Evolutionary conservation across 2,113 vertebrate species (phyloP).

Genomic region (Cichladusa arquata): DNA sequence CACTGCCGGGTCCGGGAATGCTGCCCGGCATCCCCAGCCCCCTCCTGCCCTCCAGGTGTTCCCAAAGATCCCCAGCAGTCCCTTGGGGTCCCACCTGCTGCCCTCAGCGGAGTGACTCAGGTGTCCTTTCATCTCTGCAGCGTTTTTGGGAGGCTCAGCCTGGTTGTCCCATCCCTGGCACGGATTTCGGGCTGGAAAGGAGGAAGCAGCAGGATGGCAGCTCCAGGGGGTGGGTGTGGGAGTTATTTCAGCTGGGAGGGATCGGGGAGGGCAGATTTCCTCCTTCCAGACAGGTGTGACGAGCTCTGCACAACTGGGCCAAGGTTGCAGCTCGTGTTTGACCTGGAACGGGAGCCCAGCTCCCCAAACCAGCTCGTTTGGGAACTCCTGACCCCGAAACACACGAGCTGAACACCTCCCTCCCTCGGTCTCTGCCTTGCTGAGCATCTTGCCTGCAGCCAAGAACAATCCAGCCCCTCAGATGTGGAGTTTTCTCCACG

Average conservation of each 20-base stretch:
- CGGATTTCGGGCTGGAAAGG: rapidly evolving
- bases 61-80: rapidly evolving
- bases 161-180: rapidly evolving
- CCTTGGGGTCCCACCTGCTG: neutral
- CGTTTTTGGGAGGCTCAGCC: neutral
- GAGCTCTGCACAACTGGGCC: neutral
- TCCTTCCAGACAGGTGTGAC: neutral
- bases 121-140: neutral
- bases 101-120: rapidly evolving
- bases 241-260: neutral
- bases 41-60: neutral
- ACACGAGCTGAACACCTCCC: neutral
- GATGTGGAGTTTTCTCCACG: neutral
- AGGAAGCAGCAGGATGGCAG: neutral
- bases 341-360: neutral
- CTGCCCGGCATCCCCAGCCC: neutral
- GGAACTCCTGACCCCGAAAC: neutral
- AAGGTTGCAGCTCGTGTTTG: neutral
- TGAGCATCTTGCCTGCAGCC: neutral
- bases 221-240: neutral
- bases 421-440: rapidly evolving
- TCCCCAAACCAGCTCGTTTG: neutral
- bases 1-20: neutral
- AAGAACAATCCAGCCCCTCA: rapidly evolving
- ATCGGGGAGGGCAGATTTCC: neutral